phyloP scores from a whole-genome alignment of 2,888 invertebrate species.

The Brachynemurus nebulosus region DNA sequence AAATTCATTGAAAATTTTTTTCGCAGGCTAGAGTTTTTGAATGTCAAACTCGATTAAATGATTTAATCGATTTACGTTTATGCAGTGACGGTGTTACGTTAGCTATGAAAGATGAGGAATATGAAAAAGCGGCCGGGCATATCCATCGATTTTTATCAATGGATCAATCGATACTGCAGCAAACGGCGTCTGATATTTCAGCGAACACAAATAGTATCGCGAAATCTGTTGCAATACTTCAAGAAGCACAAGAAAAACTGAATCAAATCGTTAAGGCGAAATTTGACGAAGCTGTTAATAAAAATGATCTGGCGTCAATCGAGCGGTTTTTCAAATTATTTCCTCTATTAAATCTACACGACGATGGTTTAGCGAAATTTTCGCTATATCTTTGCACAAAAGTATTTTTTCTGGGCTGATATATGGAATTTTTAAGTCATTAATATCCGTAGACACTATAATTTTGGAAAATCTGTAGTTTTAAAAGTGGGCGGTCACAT shows the following conservation, averaged over 20 bases:
- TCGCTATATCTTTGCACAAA: constrained; percentile 75
- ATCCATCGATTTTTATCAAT: constrained; percentile 87
- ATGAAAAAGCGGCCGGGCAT: constrained; percentile 92
- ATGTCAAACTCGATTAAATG: constrained; percentile 87
- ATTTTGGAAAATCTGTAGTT: too few relatives aligned
- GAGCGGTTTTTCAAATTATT: constrained; percentile 96
- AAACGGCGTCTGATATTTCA: constrained; percentile 62
- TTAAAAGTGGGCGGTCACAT: too few relatives aligned
- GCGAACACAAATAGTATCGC: constrained; percentile 54
- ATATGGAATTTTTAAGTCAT: background rate
- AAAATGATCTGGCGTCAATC: constrained; percentile 77
- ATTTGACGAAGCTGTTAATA: constrained; percentile 83
- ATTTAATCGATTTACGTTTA: constrained; percentile 83
- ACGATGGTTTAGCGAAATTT: constrained; percentile 78
- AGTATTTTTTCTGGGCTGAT: constrained; percentile 30
- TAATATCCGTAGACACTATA: too few relatives aligned
- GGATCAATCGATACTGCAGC: constrained; percentile 70
- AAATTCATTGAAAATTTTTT: too few relatives aligned
- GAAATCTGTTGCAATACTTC: constrained; percentile 55
- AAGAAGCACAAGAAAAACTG: constrained; percentile 61
- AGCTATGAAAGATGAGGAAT: constrained; percentile 88
- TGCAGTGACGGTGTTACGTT: constrained; percentile 96
- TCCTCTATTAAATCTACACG: constrained; percentile 82
- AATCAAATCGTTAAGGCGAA: constrained; percentile 56
- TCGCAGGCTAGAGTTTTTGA: constrained; percentile 77